Evolutionary conservation across 2,888 invertebrate genomes (phyloP).

Genomic region (Morpho deidamia): DNA sequence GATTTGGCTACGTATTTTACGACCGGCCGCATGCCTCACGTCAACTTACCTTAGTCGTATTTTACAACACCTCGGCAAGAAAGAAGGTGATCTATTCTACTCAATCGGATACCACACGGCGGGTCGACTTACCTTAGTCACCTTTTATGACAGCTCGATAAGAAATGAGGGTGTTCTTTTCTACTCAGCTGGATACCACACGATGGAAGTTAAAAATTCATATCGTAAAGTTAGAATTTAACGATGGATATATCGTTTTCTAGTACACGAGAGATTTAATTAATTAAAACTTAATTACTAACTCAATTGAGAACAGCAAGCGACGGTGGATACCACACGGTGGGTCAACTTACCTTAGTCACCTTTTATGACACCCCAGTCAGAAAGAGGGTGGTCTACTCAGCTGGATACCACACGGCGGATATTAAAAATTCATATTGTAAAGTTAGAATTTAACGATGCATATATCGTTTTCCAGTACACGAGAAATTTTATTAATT

Average conservation of each 20-base stretch:
- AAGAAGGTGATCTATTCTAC: too few species aligned
- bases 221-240: not conserved
- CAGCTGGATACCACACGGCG: too few species aligned
- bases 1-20: too few species aligned
- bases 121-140: too few species aligned
- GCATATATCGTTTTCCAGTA: not conserved
- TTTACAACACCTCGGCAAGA: too few species aligned
- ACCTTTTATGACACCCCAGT: too few species aligned
- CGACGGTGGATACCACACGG: conserved; percentile 4
- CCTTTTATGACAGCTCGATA: too few species aligned
- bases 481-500: not conserved
- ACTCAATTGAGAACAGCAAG: conserved; percentile 11
- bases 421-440: not conserved
- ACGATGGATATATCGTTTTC: not conserved
- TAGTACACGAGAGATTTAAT: not conserved
- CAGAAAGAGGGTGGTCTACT: not conserved
- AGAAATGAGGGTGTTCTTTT: not conserved
- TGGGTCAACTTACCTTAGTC: too few species aligned
- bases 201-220: not conserved
- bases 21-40: too few species aligned
- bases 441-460: not conserved
- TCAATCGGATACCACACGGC: too few species aligned
- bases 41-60: too few species aligned
- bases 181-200: too few species aligned
- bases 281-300: conserved; percentile 15